Evolutionary conservation across 2,888 invertebrate genomes (phyloP).

Genomic region (Lacanobia wlatinum): DNA sequence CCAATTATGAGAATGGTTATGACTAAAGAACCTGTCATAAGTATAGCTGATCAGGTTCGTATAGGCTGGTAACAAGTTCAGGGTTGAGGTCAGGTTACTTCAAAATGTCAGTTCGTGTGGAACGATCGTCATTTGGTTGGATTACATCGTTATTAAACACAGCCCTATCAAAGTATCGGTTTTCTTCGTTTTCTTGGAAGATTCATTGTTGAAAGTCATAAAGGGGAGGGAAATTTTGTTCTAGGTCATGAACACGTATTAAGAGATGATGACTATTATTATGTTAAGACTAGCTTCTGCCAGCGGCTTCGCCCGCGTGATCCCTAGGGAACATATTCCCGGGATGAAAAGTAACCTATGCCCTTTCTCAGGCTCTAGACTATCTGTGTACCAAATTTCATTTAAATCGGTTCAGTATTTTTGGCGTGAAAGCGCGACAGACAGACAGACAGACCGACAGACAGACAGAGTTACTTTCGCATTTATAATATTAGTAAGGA

Average conservation of each 20-base stretch:
- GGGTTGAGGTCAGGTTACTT: conserved; percentile 33
- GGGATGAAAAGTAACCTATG: too few species aligned
- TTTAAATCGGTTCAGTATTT: too few species aligned
- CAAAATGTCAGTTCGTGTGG: conserved; percentile 26
- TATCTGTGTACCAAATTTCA: too few species aligned
- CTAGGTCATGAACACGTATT: conserved; percentile 19
- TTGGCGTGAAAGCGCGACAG: too few species aligned
- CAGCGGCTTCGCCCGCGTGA: too few species aligned
- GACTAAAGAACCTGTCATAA: conserved; percentile 30
- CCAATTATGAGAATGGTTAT: conserved; percentile 67
- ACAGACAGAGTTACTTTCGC: too few species aligned
- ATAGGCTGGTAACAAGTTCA: conserved; percentile 10
- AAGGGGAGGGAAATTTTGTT: conserved; percentile 11
- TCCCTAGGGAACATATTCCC: too few species aligned
- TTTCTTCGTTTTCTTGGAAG: conserved; percentile 30
- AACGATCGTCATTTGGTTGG: conserved; percentile 11
- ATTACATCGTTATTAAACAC: conserved; percentile 28
- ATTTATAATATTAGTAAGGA: too few species aligned
- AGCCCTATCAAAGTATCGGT: conserved; percentile 44
- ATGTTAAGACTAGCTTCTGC: too few species aligned
- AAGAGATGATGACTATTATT: conserved; percentile 31
- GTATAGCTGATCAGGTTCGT: conserved; percentile 13
- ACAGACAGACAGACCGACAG: too few species aligned
- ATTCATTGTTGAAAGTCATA: conserved; percentile 17
- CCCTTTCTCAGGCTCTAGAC: too few species aligned